Percentiles rank a stretch among this genome's conserved stretches.
These are phyloP conservation scores for Maniola jurtina DNA, from an alignment of 1,140 invertebrate genomes.

Conservation along the genomic window DNA sequence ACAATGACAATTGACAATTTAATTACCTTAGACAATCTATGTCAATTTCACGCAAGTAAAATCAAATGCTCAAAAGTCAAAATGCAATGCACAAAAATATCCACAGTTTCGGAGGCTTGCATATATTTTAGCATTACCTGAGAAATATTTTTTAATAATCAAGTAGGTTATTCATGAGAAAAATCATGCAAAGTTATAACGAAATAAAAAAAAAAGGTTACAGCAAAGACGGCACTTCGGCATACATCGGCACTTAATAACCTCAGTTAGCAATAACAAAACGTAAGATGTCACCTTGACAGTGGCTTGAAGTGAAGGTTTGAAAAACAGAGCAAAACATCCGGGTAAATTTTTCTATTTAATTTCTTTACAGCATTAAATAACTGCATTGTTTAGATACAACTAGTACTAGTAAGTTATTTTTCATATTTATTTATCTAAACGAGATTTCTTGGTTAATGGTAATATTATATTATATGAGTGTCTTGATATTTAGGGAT, in stretches of 20 bases:
- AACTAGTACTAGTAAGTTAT: neutral
- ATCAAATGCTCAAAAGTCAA: no score
- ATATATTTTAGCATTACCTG: no score
- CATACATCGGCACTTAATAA: neutral
- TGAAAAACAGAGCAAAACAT: conserved; percentile 8
- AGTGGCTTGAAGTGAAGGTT: neutral
- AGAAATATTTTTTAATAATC: no score
- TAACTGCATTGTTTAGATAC: neutral
- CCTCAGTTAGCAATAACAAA: neutral
- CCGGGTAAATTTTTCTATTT: conserved; percentile 7
- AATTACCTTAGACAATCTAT: no score
- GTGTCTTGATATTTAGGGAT: conserved; percentile 10
- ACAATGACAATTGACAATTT: no score
- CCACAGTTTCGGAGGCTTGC: no score
- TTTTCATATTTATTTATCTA: neutral
- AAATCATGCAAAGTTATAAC: no score
- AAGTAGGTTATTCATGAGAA: no score
- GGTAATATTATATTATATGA: neutral
- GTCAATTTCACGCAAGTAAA: no score
- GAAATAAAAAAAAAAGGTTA: no score
- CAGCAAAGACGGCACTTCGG: no score
- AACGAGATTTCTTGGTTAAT: neutral
- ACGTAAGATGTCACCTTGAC: neutral
- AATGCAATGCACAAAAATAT: no score
- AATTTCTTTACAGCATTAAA: neutral